These are phyloP conservation scores for Nematolebias whitei DNA, from an alignment of 2,113 vertebrate genomes.

Conservation along the genomic window DNA sequence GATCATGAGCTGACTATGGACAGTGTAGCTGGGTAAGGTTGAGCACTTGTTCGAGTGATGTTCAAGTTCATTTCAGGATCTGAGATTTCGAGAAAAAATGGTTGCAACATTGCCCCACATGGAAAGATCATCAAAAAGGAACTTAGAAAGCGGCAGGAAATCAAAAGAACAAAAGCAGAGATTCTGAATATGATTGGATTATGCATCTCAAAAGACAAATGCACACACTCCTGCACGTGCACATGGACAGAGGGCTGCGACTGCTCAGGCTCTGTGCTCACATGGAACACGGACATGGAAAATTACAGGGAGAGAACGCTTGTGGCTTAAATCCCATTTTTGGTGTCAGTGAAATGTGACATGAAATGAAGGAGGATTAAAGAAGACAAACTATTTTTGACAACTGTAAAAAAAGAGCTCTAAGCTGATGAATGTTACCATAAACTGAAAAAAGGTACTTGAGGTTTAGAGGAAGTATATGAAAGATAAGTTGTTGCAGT, in stretches of 20 bases:
- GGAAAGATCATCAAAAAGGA: constrained; percentile 26
- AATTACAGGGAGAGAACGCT: constrained; percentile 72
- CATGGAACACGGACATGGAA: constrained; percentile 67
- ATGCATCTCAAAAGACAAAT: constrained; percentile 36
- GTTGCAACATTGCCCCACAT: constrained; percentile 27
- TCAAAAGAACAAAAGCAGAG: constrained; percentile 24
- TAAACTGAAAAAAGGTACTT: neutral
- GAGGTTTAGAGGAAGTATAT: neutral
- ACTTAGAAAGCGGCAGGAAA: constrained; percentile 48
- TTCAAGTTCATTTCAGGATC: constrained; percentile 36
- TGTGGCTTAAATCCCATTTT: constrained; percentile 69
- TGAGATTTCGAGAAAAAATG: constrained; percentile 12
- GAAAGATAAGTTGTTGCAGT: too few species aligned
- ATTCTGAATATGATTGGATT: constrained; percentile 1
- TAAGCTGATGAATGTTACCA: constrained; percentile 31
- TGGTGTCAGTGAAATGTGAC: constrained; percentile 67
- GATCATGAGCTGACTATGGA: constrained; percentile 39
- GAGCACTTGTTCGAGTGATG: constrained; percentile 16
- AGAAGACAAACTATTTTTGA: constrained; percentile 65
- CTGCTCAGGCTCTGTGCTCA: constrained; percentile 61
- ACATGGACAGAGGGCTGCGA: constrained; percentile 51
- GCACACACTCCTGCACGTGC: constrained; percentile 34
- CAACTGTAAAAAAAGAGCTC: constrained; percentile 55
- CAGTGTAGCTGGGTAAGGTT: constrained; percentile 13
- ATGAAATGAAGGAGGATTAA: constrained; percentile 59